Base-by-base conservation (phyloP, 1,140 invertebrate species). In the Aphidius gifuensis region DNA sequence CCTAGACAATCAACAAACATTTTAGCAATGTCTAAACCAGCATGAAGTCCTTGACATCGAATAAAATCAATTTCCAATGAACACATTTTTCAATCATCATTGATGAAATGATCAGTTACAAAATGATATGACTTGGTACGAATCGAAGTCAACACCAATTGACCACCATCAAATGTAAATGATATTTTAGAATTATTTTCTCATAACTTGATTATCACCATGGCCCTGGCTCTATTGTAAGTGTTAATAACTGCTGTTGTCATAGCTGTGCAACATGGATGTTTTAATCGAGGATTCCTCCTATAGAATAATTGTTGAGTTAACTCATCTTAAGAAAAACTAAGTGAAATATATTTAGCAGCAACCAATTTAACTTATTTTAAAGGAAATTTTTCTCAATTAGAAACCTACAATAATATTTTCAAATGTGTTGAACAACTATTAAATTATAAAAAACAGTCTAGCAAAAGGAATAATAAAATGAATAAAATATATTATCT, bases 131-230 rank as follows among this genome's bases (percentile, higher is more conserved):
- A 56, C 57, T 57, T 56, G 9, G 21, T 42, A 16, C 38, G 38
- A 11, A 61, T 32, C 2, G 58, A 61, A 23, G 64, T 65, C 64
- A n/a, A n/a, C n/a, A n/a, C n/a, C n/a, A n/a, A n/a, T n/a, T n/a
- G n/a, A n/a, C 64, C 61, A 40, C 47, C 48, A 38, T 65, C 59
- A 9, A 61, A 43, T n/a, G 64, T 65, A 38, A 65, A 65, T 47
- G 64, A 61, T 38, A 58, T 48, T 49, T 61, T 65, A 16, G 47
- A 61, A 23, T 45, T 9, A 57, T 65, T 65, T 21, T 65, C 16
- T 40, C 32, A 39, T 51, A 65, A 58, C 47, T 40, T 61, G 32
- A 55, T 9, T 42, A 56, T 55, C 9, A 64, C 43, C 5, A 32
- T 16, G n/a, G n/a, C 5, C 47, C 58, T 16, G 23, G 55, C 9